A percentile compares a stretch with the other conserved stretches of the same genome.
Evolutionary conservation across 2,113 vertebrate species (phyloP).

Genomic region (Neolamprologus longior): DNA sequence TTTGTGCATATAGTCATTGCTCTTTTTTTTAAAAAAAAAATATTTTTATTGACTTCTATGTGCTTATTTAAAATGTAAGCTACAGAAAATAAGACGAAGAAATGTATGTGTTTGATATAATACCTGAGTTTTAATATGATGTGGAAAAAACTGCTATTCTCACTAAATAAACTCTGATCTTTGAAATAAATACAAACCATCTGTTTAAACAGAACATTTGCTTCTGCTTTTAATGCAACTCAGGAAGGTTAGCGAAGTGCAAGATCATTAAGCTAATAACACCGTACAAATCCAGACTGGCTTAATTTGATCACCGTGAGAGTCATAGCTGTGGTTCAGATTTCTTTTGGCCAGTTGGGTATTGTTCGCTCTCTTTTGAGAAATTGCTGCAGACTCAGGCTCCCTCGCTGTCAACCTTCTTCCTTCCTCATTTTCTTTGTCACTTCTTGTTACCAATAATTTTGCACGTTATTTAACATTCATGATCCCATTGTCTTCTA

Average conservation of each 20-base stretch:
- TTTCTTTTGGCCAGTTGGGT: not conserved
- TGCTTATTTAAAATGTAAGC: not conserved
- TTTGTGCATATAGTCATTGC: not conserved
- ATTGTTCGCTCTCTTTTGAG: not conserved
- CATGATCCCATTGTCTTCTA: not conserved
- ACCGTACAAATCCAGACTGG: not conserved
- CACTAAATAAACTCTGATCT: not conserved
- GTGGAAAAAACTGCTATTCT: not conserved
- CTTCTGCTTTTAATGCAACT: not conserved
- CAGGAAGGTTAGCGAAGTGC: not conserved
- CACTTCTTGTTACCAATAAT: not conserved
- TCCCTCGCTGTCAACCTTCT: not conserved
- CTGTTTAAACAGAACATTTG: not conserved
- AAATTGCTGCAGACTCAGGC: not conserved
- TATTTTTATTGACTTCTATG: not conserved
- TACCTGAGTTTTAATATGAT: not conserved
- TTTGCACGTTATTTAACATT: not conserved
- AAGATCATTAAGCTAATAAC: not conserved
- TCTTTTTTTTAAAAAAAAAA: too few species aligned
- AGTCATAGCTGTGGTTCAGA: not conserved
- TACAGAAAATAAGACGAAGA: rapidly evolving
- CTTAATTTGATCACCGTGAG: not conserved
- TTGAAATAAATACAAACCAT: not conserved
- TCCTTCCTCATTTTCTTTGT: not conserved
- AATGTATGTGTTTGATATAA: not conserved